These are phyloP conservation scores for Oreochromis mossambicus DNA, from an alignment of 2,797 vertebrate species.

Conservation along the genomic window DNA sequence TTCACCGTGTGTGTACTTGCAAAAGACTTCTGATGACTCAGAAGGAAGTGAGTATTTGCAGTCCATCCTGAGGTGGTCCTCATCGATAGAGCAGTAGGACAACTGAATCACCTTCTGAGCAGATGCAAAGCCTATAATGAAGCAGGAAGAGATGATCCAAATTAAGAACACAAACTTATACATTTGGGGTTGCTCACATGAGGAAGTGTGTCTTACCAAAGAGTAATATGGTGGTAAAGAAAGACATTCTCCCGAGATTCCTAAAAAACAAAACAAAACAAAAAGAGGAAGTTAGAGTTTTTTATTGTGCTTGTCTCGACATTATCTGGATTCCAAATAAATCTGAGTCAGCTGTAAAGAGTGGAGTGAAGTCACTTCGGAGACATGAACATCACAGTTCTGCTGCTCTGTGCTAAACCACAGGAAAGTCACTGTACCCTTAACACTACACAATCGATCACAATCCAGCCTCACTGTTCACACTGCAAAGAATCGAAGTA, in stretches of 20 bases:
- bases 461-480: conserved; percentile 19
- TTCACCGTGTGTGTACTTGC: conserved; percentile 59
- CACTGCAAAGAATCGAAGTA: conserved; percentile 27
- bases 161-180: background rate
- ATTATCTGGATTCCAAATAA: conserved; percentile 4
- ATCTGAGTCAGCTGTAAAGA: conserved; percentile 22
- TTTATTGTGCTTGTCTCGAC: background rate
- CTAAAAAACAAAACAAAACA: conserved; percentile 3
- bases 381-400: conserved; percentile 9
- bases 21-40: conserved; percentile 39
- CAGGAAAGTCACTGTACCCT: conserved; percentile 20
- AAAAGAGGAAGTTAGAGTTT: background rate
- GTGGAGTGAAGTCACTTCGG: conserved; percentile 8
- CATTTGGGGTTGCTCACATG: background rate
- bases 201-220: conserved; percentile 60
- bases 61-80: conserved; percentile 60
- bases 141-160: background rate
- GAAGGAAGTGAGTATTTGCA: conserved; percentile 58
- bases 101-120: conserved; percentile 62
- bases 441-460: background rate
- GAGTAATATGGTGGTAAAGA: conserved; percentile 59
- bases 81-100: conserved; percentile 58
- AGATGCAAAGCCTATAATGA: conserved; percentile 60
- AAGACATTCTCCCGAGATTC: conserved; percentile 56
- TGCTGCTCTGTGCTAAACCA: conserved; percentile 5